These are phyloP conservation scores for Drosophila engyochracea DNA, from an alignment of 2,888 invertebrate genomes.

Conservation along the genomic window DNA sequence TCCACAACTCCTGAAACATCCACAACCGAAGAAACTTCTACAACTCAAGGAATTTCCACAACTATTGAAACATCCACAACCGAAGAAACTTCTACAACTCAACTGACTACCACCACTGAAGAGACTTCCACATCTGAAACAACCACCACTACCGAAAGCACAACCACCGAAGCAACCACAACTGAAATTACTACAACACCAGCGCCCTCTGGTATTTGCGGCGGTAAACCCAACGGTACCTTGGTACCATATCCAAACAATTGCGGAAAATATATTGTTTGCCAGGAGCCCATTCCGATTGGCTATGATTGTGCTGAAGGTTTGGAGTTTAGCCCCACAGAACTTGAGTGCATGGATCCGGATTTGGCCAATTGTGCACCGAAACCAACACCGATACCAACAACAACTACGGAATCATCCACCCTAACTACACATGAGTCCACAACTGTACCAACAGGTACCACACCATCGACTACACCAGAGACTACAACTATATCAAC, in stretches of 20 bases:
- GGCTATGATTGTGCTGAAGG: slow-evolving; percentile 87
- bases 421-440: slow-evolving; percentile 6
- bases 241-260: slow-evolving; percentile 74
- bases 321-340: slow-evolving; percentile 84
- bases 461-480: slow-evolving; percentile 18
- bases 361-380: slow-evolving; percentile 83
- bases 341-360: slow-evolving; percentile 69
- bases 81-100: not conserved
- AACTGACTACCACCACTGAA: not conserved
- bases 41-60: slow-evolving; percentile 5
- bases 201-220: slow-evolving; percentile 63
- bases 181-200: slow-evolving; percentile 33
- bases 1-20: slow-evolving; percentile 9
- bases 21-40: not conserved
- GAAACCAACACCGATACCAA: slow-evolving; percentile 20
- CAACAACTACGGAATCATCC: slow-evolving; percentile 9
- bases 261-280: slow-evolving; percentile 74
- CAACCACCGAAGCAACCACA: slow-evolving; percentile 12
- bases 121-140: not conserved
- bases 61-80: slow-evolving; percentile 8
- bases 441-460: slow-evolving; percentile 1
- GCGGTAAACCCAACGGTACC: slow-evolving; percentile 39
- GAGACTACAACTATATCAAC: not conserved
- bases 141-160: slow-evolving; percentile 14
- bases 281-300: slow-evolving; percentile 77